phyloP scores from a whole-genome alignment of 1,140 invertebrate species.

The Aphidius ervi region DNA sequence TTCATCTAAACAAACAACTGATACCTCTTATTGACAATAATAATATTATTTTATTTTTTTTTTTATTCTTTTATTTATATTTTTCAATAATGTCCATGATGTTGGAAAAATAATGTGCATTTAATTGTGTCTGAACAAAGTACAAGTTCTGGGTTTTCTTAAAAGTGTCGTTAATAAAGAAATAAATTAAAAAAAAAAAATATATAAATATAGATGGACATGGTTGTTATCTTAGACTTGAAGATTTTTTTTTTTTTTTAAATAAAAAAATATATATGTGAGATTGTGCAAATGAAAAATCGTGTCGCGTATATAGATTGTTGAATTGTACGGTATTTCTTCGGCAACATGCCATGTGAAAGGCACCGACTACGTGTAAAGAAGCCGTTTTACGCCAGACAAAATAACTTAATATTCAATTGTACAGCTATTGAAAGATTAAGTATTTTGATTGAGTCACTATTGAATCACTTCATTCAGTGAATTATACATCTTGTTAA shows the following conservation, averaged over 20 bases:
- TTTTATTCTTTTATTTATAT: background rate
- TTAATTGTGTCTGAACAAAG: too few species aligned
- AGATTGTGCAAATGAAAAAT: background rate
- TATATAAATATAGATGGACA: too few species aligned
- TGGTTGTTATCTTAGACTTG: too few species aligned
- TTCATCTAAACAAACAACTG: too few species aligned
- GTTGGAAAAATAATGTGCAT: too few species aligned
- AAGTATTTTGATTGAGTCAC: slow-evolving; percentile 26
- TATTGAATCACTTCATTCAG: slow-evolving; percentile 16
- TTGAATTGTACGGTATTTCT: background rate
- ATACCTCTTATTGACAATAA: too few species aligned
- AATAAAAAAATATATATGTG: too few species aligned
- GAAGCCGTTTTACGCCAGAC: slow-evolving; percentile 20
- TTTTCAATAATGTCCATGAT: background rate
- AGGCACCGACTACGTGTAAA: slow-evolving; percentile 17
- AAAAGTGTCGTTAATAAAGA: too few species aligned
- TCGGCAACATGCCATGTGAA: slow-evolving; percentile 1
- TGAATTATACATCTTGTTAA: background rate
- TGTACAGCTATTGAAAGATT: slow-evolving; percentile 18
- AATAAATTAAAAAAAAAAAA: too few species aligned
- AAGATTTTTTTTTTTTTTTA: too few species aligned
- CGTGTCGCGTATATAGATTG: background rate
- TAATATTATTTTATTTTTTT: background rate
- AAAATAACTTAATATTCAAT: slow-evolving; percentile 27
- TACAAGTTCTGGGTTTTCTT: too few species aligned